Percentiles rank a stretch among this genome's conserved stretches.
phyloP scores from a whole-genome alignment of 2,113 vertebrate genomes.

The Psophia crepitans region DNA sequence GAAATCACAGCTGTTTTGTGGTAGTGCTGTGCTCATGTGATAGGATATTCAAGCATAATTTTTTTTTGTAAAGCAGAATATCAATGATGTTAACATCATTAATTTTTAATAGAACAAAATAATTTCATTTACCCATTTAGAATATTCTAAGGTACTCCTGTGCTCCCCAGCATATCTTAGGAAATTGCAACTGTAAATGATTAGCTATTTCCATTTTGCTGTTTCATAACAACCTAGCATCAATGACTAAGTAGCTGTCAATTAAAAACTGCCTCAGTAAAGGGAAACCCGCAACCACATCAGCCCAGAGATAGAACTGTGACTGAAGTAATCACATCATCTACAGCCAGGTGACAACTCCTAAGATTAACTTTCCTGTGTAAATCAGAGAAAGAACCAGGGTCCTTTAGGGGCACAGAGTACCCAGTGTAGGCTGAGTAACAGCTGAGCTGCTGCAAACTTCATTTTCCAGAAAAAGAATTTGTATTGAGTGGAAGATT shows the following conservation, averaged over 20 bases:
- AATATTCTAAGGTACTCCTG: background rate
- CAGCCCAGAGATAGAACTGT: background rate
- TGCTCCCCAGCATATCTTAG: background rate
- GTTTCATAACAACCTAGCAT: background rate
- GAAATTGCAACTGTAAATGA: background rate
- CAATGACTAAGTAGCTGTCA: background rate
- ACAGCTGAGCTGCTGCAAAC: background rate
- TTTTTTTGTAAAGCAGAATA: background rate
- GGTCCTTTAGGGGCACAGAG: background rate
- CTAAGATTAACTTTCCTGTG: background rate
- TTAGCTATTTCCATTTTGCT: background rate
- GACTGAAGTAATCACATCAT: background rate
- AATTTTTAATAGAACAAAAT: background rate
- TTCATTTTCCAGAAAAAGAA: background rate
- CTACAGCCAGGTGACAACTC: background rate
- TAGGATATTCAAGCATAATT: background rate
- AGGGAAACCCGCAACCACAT: background rate
- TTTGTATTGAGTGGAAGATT: rapidly evolving
- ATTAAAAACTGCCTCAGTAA: background rate
- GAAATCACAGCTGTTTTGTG: background rate
- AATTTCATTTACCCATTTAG: background rate
- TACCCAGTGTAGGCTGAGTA: background rate
- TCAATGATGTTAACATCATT: background rate
- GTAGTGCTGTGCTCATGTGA: background rate
- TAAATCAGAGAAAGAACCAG: background rate